Percentiles rank a stretch among this genome's conserved stretches.
These are phyloP conservation scores for Leucopternis melanops DNA, from an alignment of 2,113 vertebrate species.

Conservation along the genomic window DNA sequence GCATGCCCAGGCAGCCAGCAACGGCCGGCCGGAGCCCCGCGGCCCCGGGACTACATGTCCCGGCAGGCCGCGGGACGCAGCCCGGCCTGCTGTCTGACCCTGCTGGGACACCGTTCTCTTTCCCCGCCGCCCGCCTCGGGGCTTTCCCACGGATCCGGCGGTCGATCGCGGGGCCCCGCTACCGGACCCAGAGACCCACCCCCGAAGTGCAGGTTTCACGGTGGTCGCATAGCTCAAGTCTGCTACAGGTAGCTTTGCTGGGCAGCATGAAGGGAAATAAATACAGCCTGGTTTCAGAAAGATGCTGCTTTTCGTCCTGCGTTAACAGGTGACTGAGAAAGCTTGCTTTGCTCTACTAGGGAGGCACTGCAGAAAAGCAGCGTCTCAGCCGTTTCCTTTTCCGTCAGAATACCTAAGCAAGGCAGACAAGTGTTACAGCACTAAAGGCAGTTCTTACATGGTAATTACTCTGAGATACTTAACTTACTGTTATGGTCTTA, in stretches of 20 bases:
- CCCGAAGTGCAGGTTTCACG: too few species aligned
- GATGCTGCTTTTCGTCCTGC: accelerated
- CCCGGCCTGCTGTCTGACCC: not conserved
- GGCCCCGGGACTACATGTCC: not conserved
- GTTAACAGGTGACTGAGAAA: accelerated
- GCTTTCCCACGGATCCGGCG: too few species aligned
- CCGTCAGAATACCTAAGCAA: not conserved
- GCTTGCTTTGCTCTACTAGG: too few species aligned
- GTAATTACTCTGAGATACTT: not conserved
- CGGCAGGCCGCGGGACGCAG: not conserved
- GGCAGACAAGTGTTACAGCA: not conserved
- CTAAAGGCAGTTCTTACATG: not conserved
- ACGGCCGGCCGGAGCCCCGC: too few species aligned
- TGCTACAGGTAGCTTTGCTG: not conserved
- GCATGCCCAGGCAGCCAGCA: too few species aligned
- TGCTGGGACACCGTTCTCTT: too few species aligned
- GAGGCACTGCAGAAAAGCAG: not conserved
- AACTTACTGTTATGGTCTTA: not conserved
- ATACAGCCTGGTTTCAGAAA: not conserved
- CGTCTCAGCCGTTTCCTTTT: not conserved
- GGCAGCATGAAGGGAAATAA: not conserved
- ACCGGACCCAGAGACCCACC: too few species aligned
- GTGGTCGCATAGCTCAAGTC: not conserved
- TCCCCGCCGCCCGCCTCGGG: too few species aligned
- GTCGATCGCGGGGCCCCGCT: too few species aligned